Base-by-base conservation (phyloP, 2,888 invertebrate species). In the Julus scandinavius region DNA sequence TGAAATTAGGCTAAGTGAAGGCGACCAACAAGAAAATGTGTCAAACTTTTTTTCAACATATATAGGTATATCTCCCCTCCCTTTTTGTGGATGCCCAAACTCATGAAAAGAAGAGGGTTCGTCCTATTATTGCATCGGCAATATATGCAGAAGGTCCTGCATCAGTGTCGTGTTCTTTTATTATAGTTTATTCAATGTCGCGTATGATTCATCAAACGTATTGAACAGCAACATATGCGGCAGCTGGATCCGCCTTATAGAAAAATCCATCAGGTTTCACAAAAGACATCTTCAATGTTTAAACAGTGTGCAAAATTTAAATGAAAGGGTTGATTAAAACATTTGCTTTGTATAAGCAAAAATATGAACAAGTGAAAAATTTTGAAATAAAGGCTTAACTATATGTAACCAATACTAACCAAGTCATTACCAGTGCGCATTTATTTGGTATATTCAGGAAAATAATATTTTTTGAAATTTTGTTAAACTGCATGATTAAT, bases 191-290 rank as follows among this genome's bases (percentile, higher is more conserved):
- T 80, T 80, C 29, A 80, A 40, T 80, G 80, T 38, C 29, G 38
- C 38, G 80, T 15, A 40, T 80, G 80, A 80, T 80, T 80, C 80
- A 80, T 80, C 29, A 29, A 29, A 72, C 38, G 29, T 80, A 80
- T 80, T 38, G 80, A 40, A 80, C 80, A 15, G 63, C n/a, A 63
- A 80, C 80, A 80, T 38, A 38, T 80, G 80, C 38, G 80, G 38
- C 80, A 80, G 80, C 80, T 80, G 80, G 80, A 80, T 72, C 29
- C 63, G 63, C n/a, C 63, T 72, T 17, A n/a, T 20, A 9, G 20
- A 45, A 45, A 6, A 38, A 38, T 80, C 11, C 38, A 15, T 38
- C 80, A 38, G 9, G 54, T 54, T 54, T 54, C 15, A 54, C 54
- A 15, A 54, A 54, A 45, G 45, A 45, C 7, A 45, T 7, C 5